Base-by-base conservation (phyloP, 2,113 vertebrate species). In the Steatornis caripensis region DNA sequence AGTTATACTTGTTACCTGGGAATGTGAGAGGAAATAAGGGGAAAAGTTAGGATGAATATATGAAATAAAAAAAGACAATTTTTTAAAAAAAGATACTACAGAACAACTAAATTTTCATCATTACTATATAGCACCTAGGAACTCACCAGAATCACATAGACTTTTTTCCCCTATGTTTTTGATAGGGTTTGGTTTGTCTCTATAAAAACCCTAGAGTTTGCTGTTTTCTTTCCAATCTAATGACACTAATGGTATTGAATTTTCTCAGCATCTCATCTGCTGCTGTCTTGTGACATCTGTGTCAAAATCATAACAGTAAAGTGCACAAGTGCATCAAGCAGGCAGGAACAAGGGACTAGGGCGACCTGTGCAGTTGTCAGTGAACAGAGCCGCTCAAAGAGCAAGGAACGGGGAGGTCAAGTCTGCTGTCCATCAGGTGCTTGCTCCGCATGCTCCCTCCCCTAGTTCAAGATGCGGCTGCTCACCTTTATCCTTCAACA, bases 301-400 rank as follows among this genome's bases (percentile, higher is more conserved):
- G 39, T 62, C 55, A 89, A 84, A 89, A 68, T 26, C 5, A 0
- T n/a, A 90, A 55, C 41, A 68, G 43, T 32, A 57, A 91, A 89
- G 78, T 1, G 10, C 19, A 37, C 1, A 2, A 79, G 17, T 37
- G 48, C 0, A 0, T 49, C 65, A 60, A 30, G 54, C 11, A 53
- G 70, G 43, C 12, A 55, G 24, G 16, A 89, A 57, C 17, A 70
- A 54, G 37, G 18, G 45, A 54, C 22, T 24, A 32, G 62, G 43
- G 81, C 57, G 66, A 89, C 30, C 26, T 41, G 12, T 58, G 60
- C 23, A 89, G 18, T 18, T 0, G 0, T 58, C 70, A 53, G 23
- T 2, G 24, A 80, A 39, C 9, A 41, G 8, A 79, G 34, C 15
- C 58, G 45, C 57, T 41, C 41, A 37, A 27, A 39, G 39, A 60